Evolutionary conservation across 1,140 invertebrate genomes (phyloP), one percentile per base, ranked within the genome.

Genomic region (Samia ricini): DNA sequence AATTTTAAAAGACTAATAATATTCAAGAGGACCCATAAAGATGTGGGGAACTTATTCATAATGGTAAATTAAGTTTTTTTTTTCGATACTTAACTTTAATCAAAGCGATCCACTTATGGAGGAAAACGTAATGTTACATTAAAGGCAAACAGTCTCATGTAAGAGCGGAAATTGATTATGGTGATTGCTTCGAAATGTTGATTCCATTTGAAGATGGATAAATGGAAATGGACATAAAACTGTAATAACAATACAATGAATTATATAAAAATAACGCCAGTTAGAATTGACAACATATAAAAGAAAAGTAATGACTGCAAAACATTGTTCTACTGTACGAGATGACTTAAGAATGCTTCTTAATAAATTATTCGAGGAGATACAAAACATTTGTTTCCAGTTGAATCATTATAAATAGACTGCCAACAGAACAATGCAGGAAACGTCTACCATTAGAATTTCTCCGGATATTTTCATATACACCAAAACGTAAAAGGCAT

Each of bases 401-500:
- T 42, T 42, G 33, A 42, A 42, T 42, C 33, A 42, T 42, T 42
- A 42, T 42, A 42, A 42, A 42, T 42, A 42, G 33, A 5, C 33
- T 42, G 12, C 33, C 15, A 42, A 42, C 33, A 42, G 21, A 52
- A 52, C 22, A 52, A 52, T 52, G 50, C 18, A 52, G 50, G 50
- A 52, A 52, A 21, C 22, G 50, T 20, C 19, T 23, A 21, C 19
- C 8, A 21, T 52, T 52, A 52, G 7, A 7, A 21, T 52, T 52
- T 21, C 19, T 23, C 50, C 19, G 10, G 22, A 1, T 19, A 52
- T 52, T 52, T 52, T 52, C 50, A 21, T 52, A 8, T 52, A 52
- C 21, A 23, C 19, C 50, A 52, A 52, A 52, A 21, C 50, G 50
- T 52, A 52, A 52, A 52, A 52, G 50, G 50, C 50, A 23, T 42